Conservation (phyloP, 1,140 invertebrate species). For the Drosophila orosa region DNA sequence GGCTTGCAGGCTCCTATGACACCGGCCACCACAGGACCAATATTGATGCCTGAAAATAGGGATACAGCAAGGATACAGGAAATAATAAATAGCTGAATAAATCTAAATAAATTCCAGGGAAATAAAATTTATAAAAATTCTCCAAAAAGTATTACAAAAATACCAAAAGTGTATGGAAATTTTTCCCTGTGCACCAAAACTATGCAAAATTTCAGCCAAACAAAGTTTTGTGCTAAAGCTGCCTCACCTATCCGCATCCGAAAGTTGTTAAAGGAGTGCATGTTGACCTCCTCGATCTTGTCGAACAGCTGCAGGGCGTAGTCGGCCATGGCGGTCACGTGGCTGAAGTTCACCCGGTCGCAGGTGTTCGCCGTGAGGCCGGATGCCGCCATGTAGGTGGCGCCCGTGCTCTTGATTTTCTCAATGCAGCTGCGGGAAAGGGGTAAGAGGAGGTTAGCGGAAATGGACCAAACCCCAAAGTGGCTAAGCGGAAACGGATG, state of each 20-base stretch:
- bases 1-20: conserved; percentile 97
- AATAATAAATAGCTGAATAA: neutral
- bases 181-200: neutral
- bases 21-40: conserved; percentile 97
- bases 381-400: conserved; percentile 98
- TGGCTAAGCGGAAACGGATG: conserved; percentile 4
- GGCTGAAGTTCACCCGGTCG: conserved; percentile 90
- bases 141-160: no score
- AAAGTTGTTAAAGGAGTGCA: conserved; percentile 99
- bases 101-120: no score
- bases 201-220: neutral
- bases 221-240: neutral
- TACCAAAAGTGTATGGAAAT: neutral
- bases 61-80: neutral
- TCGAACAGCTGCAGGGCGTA: conserved; percentile 94
- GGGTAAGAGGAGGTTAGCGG: neutral
- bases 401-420: conserved; percentile 98
- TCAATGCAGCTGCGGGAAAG: conserved; percentile 89
- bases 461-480: conserved; percentile 15
- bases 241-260: conserved; percentile 93
- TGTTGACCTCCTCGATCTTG: conserved; percentile 95
- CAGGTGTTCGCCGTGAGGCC: conserved; percentile 91
- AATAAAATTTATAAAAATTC: neutral
- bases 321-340: conserved; percentile 95
- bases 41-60: conserved; percentile 91